Conservation (phyloP, 2,113 vertebrate genomes). For the Aramus guarauna region DNA sequence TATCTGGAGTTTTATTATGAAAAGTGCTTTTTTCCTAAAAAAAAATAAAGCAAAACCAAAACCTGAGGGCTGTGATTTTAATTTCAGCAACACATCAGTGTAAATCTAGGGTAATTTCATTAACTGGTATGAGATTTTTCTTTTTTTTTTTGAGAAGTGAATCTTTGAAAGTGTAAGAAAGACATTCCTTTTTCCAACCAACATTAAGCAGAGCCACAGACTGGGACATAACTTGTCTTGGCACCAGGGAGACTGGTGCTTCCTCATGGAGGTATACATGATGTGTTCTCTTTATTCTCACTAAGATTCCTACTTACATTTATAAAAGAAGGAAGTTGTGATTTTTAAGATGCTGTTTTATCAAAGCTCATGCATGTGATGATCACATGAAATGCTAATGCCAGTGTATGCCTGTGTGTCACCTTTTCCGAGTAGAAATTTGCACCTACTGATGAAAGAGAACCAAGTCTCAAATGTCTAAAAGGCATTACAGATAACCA, state of each 20-base stretch:
- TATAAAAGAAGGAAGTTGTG: neutral
- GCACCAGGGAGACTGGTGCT: neutral
- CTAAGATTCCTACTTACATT: neutral
- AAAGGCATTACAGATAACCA: neutral
- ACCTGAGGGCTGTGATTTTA: neutral
- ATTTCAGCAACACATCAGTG: neutral
- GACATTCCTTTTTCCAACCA: neutral
- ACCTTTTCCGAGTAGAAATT: neutral
- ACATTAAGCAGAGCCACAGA: neutral
- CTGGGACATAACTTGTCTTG: neutral
- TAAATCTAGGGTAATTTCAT: neutral
- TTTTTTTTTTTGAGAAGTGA: neutral
- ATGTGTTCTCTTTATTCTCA: neutral
- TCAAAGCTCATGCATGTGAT: neutral
- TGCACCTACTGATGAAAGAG: neutral
- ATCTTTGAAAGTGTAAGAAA: neutral
- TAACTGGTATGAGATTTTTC: neutral
- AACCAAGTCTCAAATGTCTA: neutral
- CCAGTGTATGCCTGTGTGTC: neutral
- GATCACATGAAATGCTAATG: neutral
- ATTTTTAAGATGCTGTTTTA: neutral
- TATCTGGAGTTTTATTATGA: neutral
- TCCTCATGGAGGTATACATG: neutral
- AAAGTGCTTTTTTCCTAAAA: neutral
- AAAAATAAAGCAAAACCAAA: neutral